Evolutionary conservation across 2,797 vertebrate genomes (phyloP), one percentile per base, ranked within the genome.

Genomic region (Malurus leucopterus): DNA sequence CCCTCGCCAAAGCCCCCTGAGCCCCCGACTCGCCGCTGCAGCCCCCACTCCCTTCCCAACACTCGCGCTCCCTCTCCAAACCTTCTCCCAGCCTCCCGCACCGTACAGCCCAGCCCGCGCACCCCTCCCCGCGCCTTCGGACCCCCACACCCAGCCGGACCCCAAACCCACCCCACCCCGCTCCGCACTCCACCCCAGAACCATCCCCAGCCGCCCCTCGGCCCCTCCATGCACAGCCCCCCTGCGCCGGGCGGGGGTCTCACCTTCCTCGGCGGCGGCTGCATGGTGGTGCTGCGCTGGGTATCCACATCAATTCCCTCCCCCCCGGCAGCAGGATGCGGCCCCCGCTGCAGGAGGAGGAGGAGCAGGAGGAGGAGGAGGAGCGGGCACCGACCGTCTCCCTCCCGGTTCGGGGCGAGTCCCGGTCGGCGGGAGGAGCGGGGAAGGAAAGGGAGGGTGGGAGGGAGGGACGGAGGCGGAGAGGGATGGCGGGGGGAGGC

Each of bases 231-330:
- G 32, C 34, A 10, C 44, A 6, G 70, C 24, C 71, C 55, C 72
- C 41, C 32, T 24, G 57, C 72, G 22, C 44, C 44, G 53, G 38
- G 67, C 58, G 47, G 43, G 58, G 44, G 80, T 62, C 98, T 98
- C 97, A 99, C 99, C 98, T 99, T 99, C 98, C 98, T 98, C 98
- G 99, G 98, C 96, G 99, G 99, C 93, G 98, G 99, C 98, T 99
- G 99, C 99, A 99, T 75, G 47, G 97, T 98, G 98, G 97, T 98
- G 98, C 95, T 93, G 94, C 90, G 94, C 94, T 97, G 96, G 90
- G 88, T 74, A 89, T 91, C 86, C 93, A 94, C 97, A 97, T 98
- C 95, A 97, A 98, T 97, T 96, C 97, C 95, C 93, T 71, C 92
- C 92, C 96, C 95, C 92, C 93, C 95, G 93, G 97, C 94, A 64